These are phyloP conservation scores for Idaea straminata DNA, from an alignment of 2,888 invertebrate genomes.

Conservation along the genomic window DNA sequence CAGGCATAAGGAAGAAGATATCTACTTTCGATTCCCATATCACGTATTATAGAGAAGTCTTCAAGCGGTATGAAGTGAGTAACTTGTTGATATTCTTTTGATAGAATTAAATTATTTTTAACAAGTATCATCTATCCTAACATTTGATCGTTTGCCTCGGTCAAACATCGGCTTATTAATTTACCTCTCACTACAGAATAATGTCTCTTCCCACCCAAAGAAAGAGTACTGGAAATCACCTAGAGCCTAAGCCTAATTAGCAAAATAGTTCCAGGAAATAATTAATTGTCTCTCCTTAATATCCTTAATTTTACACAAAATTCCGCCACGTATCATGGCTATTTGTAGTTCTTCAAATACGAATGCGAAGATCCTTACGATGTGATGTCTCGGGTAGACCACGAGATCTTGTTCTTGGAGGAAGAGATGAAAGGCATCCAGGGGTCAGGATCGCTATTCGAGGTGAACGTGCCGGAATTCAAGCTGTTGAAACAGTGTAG, in stretches of 20 bases:
- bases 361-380: constrained; percentile 87
- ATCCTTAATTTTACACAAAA: too few species aligned
- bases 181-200: too few species aligned
- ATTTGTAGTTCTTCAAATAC: constrained; percentile 84
- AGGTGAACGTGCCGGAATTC: constrained; percentile 96
- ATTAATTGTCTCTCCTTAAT: too few species aligned
- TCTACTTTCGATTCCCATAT: constrained; percentile 91
- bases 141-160: too few species aligned
- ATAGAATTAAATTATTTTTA: not conserved
- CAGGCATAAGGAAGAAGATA: constrained; percentile 92
- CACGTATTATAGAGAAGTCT: constrained; percentile 92
- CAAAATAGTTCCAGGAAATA: too few species aligned
- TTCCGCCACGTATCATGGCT: not conserved
- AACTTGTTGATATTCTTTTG: constrained; percentile 12
- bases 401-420: constrained; percentile 89
- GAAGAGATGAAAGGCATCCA: constrained; percentile 92
- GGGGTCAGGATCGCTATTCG: constrained; percentile 95
- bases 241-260: too few species aligned
- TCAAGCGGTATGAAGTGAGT: constrained; percentile 84
- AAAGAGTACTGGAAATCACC: too few species aligned
- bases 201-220: too few species aligned
- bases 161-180: too few species aligned
- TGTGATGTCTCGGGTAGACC: constrained; percentile 88
- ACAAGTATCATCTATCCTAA: not conserved
- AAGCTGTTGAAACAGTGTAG: constrained; percentile 95